These are phyloP conservation scores for Sepioteuthis lessoniana DNA, from an alignment of 2,888 invertebrate species.

Conservation along the genomic window DNA sequence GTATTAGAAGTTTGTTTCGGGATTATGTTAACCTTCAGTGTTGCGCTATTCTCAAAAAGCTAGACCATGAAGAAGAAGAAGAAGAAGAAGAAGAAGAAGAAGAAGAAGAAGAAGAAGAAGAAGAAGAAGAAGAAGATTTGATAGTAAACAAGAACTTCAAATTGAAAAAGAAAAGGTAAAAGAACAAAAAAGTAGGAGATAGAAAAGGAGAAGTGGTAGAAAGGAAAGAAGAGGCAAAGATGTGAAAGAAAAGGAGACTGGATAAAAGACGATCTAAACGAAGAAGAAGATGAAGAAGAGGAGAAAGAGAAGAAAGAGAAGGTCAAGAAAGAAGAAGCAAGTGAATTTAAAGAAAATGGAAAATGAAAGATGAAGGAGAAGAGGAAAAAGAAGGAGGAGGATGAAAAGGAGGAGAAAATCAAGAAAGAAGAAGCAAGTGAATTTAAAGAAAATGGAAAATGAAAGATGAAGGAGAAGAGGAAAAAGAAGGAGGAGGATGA, in stretches of 20 bases:
- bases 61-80: neutral
- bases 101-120: fast-evolving
- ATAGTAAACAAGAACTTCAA: neutral
- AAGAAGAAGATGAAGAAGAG: neutral
- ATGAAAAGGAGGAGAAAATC: neutral
- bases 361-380: neutral
- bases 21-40: no score
- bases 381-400: neutral
- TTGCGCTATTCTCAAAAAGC: no score
- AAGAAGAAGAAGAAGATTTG: no score
- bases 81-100: neutral
- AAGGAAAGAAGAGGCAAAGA: neutral
- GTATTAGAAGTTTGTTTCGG: no score
- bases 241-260: neutral
- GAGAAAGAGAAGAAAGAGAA: neutral
- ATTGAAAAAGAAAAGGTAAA: neutral
- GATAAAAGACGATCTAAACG: no score
- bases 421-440: neutral
- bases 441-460: neutral
- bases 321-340: neutral
- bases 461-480: neutral
- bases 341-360: no score
- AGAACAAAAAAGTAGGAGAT: no score
- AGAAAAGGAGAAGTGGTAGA: neutral
- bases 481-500: no score